A percentile compares a stretch with the other conserved stretches of the same genome.
phyloP scores from a whole-genome alignment of 2,888 invertebrate species.

The Drosophila merina region DNA sequence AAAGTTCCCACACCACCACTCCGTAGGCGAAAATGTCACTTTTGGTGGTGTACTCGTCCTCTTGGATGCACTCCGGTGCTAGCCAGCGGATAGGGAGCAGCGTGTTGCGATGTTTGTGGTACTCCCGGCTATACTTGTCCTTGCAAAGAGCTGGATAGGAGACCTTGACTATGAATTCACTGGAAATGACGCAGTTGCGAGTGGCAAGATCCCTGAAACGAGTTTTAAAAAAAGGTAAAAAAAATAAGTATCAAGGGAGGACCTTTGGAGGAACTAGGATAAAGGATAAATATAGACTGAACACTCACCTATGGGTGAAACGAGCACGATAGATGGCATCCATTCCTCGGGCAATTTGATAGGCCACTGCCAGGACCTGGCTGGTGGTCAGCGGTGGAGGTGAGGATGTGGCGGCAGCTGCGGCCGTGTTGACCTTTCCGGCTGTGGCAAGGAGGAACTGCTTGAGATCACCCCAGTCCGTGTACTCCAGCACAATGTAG shows the following conservation, averaged over 20 bases:
- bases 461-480: conserved; percentile 98
- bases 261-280: no score
- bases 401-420: conserved; percentile 68
- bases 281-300: background rate
- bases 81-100: conserved; percentile 95
- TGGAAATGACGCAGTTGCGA: conserved; percentile 94
- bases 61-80: conserved; percentile 94
- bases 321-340: conserved; percentile 90
- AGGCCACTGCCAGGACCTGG: conserved; percentile 88
- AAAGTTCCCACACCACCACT: conserved; percentile 95
- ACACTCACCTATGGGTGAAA: conserved; percentile 89
- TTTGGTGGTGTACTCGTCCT: conserved; percentile 95
- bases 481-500: conserved; percentile 94
- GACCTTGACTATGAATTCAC: conserved; percentile 91
- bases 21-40: conserved; percentile 97
- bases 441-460: conserved; percentile 90
- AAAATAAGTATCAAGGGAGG: background rate
- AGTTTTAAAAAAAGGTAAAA: background rate
- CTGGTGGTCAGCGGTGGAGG: conserved; percentile 87
- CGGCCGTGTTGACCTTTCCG: conserved; percentile 80
- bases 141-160: conserved; percentile 91
- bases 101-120: conserved; percentile 93
- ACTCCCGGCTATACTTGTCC: conserved; percentile 95
- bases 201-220: conserved; percentile 91
- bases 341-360: conserved; percentile 92